phyloP scores from a whole-genome alignment of 2,888 invertebrate species.

The Macrophya annulata region DNA sequence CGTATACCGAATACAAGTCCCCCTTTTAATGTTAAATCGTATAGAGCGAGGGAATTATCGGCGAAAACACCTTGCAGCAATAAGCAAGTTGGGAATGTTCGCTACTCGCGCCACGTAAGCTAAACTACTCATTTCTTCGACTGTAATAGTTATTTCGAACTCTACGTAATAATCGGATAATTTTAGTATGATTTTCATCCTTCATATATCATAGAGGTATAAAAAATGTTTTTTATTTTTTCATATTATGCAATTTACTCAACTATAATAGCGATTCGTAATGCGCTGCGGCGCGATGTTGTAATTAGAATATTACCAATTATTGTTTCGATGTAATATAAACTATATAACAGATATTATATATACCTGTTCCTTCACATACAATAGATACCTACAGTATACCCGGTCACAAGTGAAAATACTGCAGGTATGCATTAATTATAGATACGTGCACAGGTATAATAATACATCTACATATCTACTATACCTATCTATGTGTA shows the following conservation, averaged over 20 bases:
- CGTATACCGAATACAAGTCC: slow-evolving; percentile 41
- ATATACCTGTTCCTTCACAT: not conserved
- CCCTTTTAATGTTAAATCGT: slow-evolving; percentile 34
- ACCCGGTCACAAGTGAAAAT: not conserved
- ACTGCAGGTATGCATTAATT: slow-evolving; percentile 12
- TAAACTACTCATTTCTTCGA: not conserved
- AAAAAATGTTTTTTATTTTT: not conserved
- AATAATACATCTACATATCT: not conserved
- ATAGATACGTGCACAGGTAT: not conserved
- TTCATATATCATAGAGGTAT: not conserved
- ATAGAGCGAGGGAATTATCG: slow-evolving; percentile 35
- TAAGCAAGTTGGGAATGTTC: slow-evolving; percentile 43
- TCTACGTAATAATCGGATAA: slow-evolving; percentile 6
- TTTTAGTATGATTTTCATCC: not conserved
- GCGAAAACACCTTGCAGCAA: slow-evolving; percentile 47
- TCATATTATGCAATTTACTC: not conserved
- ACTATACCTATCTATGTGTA: not conserved
- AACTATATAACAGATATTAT: not conserved
- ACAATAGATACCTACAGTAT: not conserved
- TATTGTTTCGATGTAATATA: not conserved
- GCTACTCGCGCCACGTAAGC: slow-evolving; percentile 50
- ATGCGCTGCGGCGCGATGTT: not conserved
- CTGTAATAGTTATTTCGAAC: not conserved
- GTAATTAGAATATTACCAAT: not conserved
- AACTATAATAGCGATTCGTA: not conserved